Base-by-base conservation (phyloP, 2,888 invertebrate species). In the Dynastes hyllus region DNA sequence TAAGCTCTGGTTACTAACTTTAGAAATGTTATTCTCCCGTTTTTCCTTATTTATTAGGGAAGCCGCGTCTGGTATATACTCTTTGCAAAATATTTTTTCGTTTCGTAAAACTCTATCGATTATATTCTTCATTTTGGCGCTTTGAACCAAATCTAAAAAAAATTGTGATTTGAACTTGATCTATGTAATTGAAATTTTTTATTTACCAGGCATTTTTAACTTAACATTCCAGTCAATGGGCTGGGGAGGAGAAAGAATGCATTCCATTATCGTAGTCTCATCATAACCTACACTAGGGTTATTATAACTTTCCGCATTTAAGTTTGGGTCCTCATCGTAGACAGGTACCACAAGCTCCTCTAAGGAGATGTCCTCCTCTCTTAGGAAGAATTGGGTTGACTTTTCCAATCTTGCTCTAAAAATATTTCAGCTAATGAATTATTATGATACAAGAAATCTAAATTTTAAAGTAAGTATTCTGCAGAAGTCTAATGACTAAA, bases 321-420 rank as follows among this genome's bases (percentile, higher is more conserved):
- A 22, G 77, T 83, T 83, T 55, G 83, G 82, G 79, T 83, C 77
- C 51, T 55, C 63, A 13, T 63, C 66, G 67, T 78, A 83, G 37
- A 80, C 83, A 65, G 79, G 70, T 27, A 80, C 83, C 79, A 71
- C 79, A 79, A 71, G 37, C 13, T 65, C 61, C 9, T 76, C 69
- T n/a, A 58, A 66, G 29, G 79, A 78, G 5, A 82, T 55, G 65
- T 82, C 83, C 40, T 82, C 79, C 67, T 81, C 76, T 8, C 63
- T 61, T 51, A 83, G 77, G 63, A 78, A 84, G 77, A 83, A 84
- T 71, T 69, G 71, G 80, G 81, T 82, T 9, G 78, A 53, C 37
- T 79, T 82, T 63, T 82, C 83, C 13, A 79, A 71, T 80, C 81
- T 84, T 22, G 83, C 83, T n/a, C 81, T 83, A 80, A 70, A 80